These are phyloP conservation scores for Loxodonta africana DNA, from an alignment of 2,113 vertebrate genomes.

Conservation along the genomic window DNA sequence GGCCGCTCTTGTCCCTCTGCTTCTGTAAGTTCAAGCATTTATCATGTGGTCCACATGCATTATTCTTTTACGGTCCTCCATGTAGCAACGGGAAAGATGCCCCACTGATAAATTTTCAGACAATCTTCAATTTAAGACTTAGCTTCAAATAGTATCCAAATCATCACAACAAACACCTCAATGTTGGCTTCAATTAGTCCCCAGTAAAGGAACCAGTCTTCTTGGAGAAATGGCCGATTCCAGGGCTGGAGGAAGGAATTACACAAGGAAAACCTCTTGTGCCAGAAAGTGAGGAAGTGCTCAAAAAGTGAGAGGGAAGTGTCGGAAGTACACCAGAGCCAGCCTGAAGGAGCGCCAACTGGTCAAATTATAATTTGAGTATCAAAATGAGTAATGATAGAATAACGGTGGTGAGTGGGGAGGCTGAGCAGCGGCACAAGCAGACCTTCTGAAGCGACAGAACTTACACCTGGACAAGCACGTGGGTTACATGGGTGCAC, in stretches of 20 bases:
- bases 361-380: not conserved
- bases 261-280: not conserved
- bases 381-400: not conserved
- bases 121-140: not conserved
- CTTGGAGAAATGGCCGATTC: not conserved
- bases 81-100: not conserved
- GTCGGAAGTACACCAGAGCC: not conserved
- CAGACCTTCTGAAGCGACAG: not conserved
- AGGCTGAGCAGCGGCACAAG: not conserved
- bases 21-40: not conserved
- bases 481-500: rapidly evolving
- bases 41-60: not conserved
- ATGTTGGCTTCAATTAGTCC: not conserved
- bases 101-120: not conserved
- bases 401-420: too few relatives aligned
- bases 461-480: rapidly evolving
- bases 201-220: not conserved
- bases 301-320: not conserved
- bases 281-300: not conserved
- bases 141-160: not conserved
- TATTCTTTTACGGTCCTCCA: not conserved
- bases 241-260: not conserved
- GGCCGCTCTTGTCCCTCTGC: not conserved
- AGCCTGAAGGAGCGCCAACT: not conserved
- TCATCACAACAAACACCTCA: not conserved